phyloP scores from a whole-genome alignment of 1,140 invertebrate species.

The Magallana gigas region DNA sequence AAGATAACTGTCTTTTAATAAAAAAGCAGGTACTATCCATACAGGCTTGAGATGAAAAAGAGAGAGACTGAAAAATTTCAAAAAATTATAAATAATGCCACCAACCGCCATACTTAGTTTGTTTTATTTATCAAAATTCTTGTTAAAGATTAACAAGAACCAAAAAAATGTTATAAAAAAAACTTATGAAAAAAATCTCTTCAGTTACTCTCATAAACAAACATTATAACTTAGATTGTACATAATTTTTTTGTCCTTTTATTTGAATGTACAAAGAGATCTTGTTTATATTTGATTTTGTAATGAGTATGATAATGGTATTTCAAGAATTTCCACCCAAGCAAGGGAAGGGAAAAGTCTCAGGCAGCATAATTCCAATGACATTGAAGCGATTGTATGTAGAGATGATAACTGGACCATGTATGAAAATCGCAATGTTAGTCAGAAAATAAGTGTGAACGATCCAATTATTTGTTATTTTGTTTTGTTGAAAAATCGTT shows the following conservation, averaged over 20 bases:
- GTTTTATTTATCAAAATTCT: constrained; percentile 15
- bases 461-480: background rate
- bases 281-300: constrained; percentile 15
- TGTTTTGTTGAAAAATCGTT: background rate
- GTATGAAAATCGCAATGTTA: background rate
- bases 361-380: constrained; percentile 34
- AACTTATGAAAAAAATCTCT: background rate
- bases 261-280: constrained; percentile 11
- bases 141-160: constrained; percentile 3
- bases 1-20: background rate
- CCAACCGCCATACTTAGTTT: constrained; percentile 25
- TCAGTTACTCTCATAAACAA: constrained; percentile 19
- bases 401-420: constrained; percentile 7
- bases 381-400: background rate
- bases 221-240: constrained; percentile 15
- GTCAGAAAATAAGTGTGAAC: background rate
- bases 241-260: background rate
- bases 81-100: constrained; percentile 11
- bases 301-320: background rate
- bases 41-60: background rate
- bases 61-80: background rate
- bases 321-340: constrained; percentile 22
- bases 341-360: constrained; percentile 14
- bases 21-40: background rate
- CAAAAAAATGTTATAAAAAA: constrained; percentile 17